Evolutionary conservation across 2,888 invertebrate genomes (phyloP), one percentile per base, ranked within the genome.

Genomic region (Amphipyra tragopoginis): DNA sequence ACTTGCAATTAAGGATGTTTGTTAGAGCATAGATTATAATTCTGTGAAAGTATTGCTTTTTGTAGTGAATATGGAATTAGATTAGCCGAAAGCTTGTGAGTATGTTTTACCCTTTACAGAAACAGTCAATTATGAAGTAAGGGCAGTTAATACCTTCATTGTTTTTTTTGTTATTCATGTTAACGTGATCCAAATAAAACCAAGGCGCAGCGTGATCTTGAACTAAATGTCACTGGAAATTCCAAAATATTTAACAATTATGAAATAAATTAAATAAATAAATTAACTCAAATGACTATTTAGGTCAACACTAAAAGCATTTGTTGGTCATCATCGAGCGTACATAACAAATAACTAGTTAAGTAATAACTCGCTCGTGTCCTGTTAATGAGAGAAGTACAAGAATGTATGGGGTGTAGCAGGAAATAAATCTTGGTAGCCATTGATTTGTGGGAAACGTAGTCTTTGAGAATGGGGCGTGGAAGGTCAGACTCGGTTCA

Each of bases 361-460:
- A 51, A 55, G 51, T 66, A 56, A 61, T 60, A 53, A 54, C 57
- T 44, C n/a, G 45, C 33, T 52, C 45, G 14, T 43, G 45, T 48
- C 43, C 55, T 61, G 53, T 61, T 13, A 54, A 61, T 53, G 55
- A 38, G 45, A 42, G 29, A 62, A 38, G 42, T 45, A 34, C 15
- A 50, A 53, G 42, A 51, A 61, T 53, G 40, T 60, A 57, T 55
- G 56, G 48, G 57, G 65, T 69, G 57, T 64, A 66, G 56, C 67
- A 76, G 82, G 78, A 83, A 78, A 75, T 78, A 78, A 69, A 74
- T 77, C 62, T 66, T 53, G 36, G 63, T 55, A 48, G 60, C 50
- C 60, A 71, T 71, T 71, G 61, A 68, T 72, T 72, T 68, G 68
- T 76, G 73, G 56, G 75, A 70, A 78, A 80, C 55, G 66, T 55